Conservation (phyloP, 1,140 invertebrate species). For the Drosophila pseudoananassae region DNA sequence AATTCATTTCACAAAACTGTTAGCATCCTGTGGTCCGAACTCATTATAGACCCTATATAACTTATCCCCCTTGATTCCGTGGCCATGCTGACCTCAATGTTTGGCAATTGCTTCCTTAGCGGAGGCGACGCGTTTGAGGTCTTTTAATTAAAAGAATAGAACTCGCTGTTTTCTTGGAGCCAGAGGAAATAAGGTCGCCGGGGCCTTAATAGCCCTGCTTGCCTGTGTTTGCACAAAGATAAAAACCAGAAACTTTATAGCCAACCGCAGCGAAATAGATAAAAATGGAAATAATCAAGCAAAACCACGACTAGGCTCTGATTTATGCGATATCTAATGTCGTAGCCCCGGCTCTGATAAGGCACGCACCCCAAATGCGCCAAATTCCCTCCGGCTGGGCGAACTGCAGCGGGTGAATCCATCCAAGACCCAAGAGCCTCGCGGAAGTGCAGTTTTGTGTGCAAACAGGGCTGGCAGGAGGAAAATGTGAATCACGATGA, state of each 20-base stretch:
- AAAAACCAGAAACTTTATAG: slow-evolving; percentile 72
- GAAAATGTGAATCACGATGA: slow-evolving; percentile 58
- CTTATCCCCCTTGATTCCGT: not conserved
- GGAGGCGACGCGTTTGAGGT: not conserved
- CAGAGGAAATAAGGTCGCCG: slow-evolving; percentile 67
- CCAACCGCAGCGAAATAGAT: slow-evolving; percentile 70
- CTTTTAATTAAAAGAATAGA: slow-evolving; percentile 58
- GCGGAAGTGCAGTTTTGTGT: slow-evolving; percentile 52
- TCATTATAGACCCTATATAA: not conserved
- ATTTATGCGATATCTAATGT: slow-evolving; percentile 75
- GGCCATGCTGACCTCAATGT: slow-evolving; percentile 15
- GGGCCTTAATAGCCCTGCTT: slow-evolving; percentile 69
- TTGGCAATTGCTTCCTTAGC: not conserved
- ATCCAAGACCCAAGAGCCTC: slow-evolving; percentile 16
- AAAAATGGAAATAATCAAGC: slow-evolving; percentile 66
- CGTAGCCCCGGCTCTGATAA: slow-evolving; percentile 62
- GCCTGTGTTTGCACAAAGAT: slow-evolving; percentile 73
- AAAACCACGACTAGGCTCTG: slow-evolving; percentile 73
- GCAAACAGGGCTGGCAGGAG: not conserved
- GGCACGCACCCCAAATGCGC: slow-evolving; percentile 62
- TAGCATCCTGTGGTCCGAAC: not conserved
- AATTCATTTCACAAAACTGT: not conserved
- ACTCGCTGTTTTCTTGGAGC: slow-evolving; percentile 38
- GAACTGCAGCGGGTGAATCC: slow-evolving; percentile 32
- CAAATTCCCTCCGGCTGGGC: slow-evolving; percentile 12